Conservation (phyloP, 2,113 vertebrate genomes). For the Onychorhynchus coronatus region DNA sequence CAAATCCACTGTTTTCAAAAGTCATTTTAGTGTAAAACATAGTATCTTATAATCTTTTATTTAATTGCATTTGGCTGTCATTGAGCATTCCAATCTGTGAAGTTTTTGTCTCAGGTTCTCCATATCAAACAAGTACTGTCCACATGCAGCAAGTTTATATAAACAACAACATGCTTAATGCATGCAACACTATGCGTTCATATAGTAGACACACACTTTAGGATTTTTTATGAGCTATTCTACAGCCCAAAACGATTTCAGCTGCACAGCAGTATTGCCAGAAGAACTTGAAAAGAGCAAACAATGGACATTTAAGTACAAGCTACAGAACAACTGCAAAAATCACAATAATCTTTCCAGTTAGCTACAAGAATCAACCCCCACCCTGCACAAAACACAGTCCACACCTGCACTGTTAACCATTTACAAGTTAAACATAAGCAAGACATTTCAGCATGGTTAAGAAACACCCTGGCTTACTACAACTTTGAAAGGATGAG, state of each 20-base stretch:
- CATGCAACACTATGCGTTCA: slow-evolving; percentile 53
- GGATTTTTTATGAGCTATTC: slow-evolving; percentile 16
- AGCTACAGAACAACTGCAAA: slow-evolving; percentile 33
- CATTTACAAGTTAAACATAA: slow-evolving; percentile 59
- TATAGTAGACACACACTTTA: slow-evolving; percentile 35
- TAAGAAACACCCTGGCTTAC: slow-evolving; percentile 64
- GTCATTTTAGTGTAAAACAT: neutral
- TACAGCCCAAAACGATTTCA: neutral
- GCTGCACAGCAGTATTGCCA: slow-evolving; percentile 37
- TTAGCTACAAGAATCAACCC: slow-evolving; percentile 51
- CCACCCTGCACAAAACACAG: slow-evolving; percentile 53
- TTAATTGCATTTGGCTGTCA: neutral
- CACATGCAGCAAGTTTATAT: slow-evolving; percentile 69
- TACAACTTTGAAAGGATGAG: slow-evolving; percentile 63
- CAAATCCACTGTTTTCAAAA: slow-evolving; percentile 20
- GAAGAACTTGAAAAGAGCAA: slow-evolving; percentile 65
- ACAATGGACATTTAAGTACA: slow-evolving; percentile 69
- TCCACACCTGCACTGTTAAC: slow-evolving; percentile 56
- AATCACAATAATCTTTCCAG: slow-evolving; percentile 46
- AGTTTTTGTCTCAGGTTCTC: slow-evolving; percentile 55
- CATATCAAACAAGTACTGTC: slow-evolving; percentile 39
- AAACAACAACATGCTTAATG: slow-evolving; percentile 66
- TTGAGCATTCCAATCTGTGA: slow-evolving; percentile 52
- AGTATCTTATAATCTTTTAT: neutral
- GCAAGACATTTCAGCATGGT: slow-evolving; percentile 53